phyloP scores from a whole-genome alignment of 1,140 invertebrate genomes.

The Caerostris darwini region DNA sequence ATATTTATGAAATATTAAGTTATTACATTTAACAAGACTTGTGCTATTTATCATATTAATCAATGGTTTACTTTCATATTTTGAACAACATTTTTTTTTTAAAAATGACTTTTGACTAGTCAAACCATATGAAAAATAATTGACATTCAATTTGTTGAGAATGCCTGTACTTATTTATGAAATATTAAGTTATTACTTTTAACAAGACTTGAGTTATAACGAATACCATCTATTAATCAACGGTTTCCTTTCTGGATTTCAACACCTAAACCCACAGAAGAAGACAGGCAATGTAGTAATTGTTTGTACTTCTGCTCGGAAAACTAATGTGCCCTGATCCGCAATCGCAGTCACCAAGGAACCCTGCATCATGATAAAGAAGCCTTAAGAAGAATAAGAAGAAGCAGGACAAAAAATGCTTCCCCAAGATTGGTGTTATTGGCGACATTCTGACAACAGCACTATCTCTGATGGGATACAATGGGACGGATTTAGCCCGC shows the following conservation, averaged over 20 bases:
- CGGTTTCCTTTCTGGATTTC: background rate
- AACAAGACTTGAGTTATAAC: too few relatives aligned
- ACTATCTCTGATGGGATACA: constrained; percentile 29
- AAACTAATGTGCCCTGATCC: background rate
- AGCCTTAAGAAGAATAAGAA: background rate
- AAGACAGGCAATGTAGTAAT: background rate
- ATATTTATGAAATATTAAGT: too few relatives aligned
- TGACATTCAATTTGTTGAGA: too few relatives aligned
- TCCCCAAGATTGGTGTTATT: background rate
- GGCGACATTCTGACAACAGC: constrained; percentile 1
- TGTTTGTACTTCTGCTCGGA: background rate
- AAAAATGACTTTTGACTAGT: too few relatives aligned
- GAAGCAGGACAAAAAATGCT: background rate
- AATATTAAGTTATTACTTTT: too few relatives aligned
- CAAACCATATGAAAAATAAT: too few relatives aligned
- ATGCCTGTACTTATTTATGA: too few relatives aligned
- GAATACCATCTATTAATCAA: background rate
- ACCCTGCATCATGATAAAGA: background rate
- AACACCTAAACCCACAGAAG: background rate
- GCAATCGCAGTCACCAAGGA: background rate
- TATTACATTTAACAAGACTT: too few relatives aligned
- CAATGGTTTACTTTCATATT: too few relatives aligned
- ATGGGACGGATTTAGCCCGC: background rate
- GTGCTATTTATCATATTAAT: too few relatives aligned
- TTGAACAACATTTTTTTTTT: too few relatives aligned